A percentile compares a stretch with the other conserved stretches of the same genome.
Conservation (phyloP, 1,140 invertebrate genomes). For the Solenopsis invicta region DNA sequence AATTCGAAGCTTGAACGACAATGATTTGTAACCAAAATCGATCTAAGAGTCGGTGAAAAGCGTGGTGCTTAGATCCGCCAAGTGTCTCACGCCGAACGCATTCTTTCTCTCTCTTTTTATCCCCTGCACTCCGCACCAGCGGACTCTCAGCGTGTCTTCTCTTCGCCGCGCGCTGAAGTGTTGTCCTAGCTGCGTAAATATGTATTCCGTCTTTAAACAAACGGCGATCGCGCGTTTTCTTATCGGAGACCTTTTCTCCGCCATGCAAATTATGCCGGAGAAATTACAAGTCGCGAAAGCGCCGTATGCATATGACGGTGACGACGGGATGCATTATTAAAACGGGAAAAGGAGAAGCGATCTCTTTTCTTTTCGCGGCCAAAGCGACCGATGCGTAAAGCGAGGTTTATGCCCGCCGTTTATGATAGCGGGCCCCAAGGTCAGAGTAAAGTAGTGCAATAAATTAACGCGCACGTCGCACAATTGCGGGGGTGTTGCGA, state of each 20-base stretch:
- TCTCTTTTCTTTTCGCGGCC: neutral
- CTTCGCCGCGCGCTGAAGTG: conserved; percentile 61
- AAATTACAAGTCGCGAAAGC: conserved; percentile 54
- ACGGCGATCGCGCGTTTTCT: conserved; percentile 17
- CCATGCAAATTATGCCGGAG: conserved; percentile 23
- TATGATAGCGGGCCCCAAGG: conserved; percentile 37
- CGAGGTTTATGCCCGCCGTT: conserved; percentile 43
- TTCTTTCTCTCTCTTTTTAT: conserved; percentile 15
- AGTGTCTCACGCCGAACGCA: conserved; percentile 15
- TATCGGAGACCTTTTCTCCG: conserved; percentile 27
- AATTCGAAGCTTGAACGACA: neutral
- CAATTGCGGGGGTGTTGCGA: conserved; percentile 77
- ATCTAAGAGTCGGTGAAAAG: neutral
- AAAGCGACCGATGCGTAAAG: conserved; percentile 6
- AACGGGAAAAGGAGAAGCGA: neutral
- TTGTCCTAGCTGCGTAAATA: conserved; percentile 80
- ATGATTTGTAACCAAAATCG: neutral
- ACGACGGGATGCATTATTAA: conserved; percentile 13
- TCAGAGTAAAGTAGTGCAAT: conserved; percentile 58
- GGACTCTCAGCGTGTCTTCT: conserved; percentile 11
- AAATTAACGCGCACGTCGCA: conserved; percentile 70
- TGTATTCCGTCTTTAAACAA: conserved; percentile 48
- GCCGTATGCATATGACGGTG: neutral
- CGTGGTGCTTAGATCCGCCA: conserved; percentile 20
- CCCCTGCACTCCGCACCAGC: neutral